Conservation (phyloP, 2,797 vertebrate species). For the Hapalemur alaotrensis region DNA sequence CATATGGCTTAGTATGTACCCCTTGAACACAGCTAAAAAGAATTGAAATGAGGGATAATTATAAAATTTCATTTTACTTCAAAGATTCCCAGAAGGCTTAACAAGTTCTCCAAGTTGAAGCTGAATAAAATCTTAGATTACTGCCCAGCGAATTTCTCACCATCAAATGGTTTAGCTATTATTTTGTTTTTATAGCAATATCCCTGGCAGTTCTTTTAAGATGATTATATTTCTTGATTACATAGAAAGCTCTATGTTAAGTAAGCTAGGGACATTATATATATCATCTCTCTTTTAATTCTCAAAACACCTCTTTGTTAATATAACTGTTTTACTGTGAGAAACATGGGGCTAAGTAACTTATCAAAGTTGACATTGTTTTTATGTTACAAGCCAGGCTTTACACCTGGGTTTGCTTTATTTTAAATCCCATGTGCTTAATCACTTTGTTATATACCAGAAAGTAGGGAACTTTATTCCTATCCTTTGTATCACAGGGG, state of each 20-base stretch:
- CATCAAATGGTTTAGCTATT: background rate
- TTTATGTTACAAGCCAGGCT: background rate
- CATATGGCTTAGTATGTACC: background rate
- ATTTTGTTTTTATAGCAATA: background rate
- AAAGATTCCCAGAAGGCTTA: conserved; percentile 7
- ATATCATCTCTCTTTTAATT: background rate
- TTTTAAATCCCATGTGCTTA: background rate
- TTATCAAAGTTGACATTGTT: background rate
- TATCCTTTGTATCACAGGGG: background rate
- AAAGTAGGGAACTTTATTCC: background rate
- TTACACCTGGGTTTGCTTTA: background rate
- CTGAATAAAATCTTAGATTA: background rate
- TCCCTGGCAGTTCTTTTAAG: background rate
- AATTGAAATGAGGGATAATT: background rate
- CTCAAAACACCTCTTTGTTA: background rate
- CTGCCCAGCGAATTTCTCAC: background rate
- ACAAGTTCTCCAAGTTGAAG: background rate
- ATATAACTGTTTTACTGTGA: background rate
- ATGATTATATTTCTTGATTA: background rate
- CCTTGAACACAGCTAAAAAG: background rate
- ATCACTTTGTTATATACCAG: background rate
- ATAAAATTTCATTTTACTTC: background rate
- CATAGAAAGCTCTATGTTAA: background rate
- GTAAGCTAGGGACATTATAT: background rate
- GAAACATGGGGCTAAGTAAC: background rate